These are phyloP conservation scores for Ictidomys tridecemlineatus DNA, from an alignment of 2,113 vertebrate species.

Conservation along the genomic window DNA sequence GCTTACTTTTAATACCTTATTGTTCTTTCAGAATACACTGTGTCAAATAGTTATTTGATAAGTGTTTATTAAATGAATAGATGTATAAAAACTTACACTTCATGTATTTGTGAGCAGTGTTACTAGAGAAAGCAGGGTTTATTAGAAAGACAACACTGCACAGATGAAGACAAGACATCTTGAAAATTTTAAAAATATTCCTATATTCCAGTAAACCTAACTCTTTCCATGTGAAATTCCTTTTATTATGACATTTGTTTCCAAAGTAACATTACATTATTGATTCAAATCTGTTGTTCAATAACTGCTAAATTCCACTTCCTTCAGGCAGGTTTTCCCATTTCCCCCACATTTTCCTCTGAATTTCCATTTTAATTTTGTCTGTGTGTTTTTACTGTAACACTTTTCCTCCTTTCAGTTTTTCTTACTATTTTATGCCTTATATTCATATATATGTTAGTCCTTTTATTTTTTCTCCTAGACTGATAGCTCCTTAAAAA, in stretches of 20 bases:
- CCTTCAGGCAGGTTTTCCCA: neutral
- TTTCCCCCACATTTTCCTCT: neutral
- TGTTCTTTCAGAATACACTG: neutral
- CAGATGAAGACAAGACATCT: neutral
- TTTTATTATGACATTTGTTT: slow-evolving; percentile 25
- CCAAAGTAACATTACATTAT: neutral
- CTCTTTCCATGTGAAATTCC: slow-evolving; percentile 19
- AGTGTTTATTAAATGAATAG: neutral
- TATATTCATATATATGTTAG: neutral
- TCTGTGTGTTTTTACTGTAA: neutral
- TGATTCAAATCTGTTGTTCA: neutral
- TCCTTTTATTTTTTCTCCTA: neutral
- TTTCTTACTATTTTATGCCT: neutral
- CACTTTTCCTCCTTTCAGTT: neutral
- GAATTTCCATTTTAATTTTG: slow-evolving; percentile 7
- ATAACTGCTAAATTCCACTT: neutral
- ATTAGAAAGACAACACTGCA: neutral
- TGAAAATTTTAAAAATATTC: neutral
- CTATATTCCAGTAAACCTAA: neutral
- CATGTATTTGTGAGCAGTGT: neutral
- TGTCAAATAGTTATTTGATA: neutral
- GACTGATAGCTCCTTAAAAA: neutral
- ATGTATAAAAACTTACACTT: neutral
- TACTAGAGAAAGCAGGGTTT: neutral
- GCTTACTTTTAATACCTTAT: slow-evolving; percentile 36